These are phyloP conservation scores for Sinosuthora webbiana DNA, from an alignment of 2,113 vertebrate genomes.

Conservation along the genomic window DNA sequence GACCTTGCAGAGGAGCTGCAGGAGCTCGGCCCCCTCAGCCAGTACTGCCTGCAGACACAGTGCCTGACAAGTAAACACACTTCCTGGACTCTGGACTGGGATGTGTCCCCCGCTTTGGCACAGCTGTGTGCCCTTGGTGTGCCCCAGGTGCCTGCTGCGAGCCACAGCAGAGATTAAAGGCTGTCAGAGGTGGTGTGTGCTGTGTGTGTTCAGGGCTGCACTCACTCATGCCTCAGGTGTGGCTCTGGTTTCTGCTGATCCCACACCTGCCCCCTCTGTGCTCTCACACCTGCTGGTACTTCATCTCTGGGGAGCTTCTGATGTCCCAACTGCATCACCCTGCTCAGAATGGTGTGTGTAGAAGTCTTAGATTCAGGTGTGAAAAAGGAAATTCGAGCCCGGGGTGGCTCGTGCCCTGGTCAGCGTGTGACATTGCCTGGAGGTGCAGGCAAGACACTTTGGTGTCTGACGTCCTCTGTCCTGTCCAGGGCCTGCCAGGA, in stretches of 20 bases:
- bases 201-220: not conserved
- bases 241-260: not conserved
- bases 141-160: not conserved
- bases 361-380: not conserved
- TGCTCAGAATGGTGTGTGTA: fast-evolving
- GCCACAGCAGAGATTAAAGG: not conserved
- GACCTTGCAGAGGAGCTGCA: not conserved
- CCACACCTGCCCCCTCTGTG: not conserved
- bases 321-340: not conserved
- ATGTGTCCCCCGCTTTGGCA: fast-evolving
- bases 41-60: fast-evolving
- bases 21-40: not conserved
- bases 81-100: not conserved
- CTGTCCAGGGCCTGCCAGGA: not conserved
- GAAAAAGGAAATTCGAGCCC: not conserved
- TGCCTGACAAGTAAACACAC: not conserved
- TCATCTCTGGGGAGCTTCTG: not conserved
- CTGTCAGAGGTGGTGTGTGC: not conserved
- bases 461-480: not conserved
- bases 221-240: not conserved
- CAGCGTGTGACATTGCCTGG: fast-evolving
- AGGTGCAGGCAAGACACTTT: not conserved
- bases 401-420: fast-evolving
- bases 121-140: not conserved
- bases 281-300: not conserved